phyloP scores from a whole-genome alignment of 2,888 invertebrate species.

The Sturmia bella region DNA sequence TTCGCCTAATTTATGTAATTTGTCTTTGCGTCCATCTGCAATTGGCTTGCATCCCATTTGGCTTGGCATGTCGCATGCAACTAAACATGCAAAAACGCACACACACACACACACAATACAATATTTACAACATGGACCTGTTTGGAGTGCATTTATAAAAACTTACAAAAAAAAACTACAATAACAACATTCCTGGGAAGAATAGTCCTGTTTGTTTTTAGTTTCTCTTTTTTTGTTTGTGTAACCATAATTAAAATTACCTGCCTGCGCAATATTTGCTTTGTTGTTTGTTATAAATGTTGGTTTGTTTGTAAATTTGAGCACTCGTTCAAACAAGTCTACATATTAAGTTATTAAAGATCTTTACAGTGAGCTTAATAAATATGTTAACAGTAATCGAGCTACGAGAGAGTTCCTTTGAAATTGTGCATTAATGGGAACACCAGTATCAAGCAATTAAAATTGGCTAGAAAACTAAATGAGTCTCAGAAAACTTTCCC shows the following conservation, averaged over 20 bases:
- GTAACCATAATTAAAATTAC: slow-evolving; percentile 70
- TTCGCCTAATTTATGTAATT: slow-evolving; percentile 71
- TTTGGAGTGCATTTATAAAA: slow-evolving; percentile 55
- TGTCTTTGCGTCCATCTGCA: slow-evolving; percentile 70
- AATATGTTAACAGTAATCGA: neutral
- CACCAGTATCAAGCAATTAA: no score
- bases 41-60: slow-evolving; percentile 69
- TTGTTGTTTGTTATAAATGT: slow-evolving; percentile 45
- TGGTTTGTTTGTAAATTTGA: slow-evolving; percentile 48
- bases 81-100: slow-evolving; percentile 30
- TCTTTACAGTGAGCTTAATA: slow-evolving; percentile 21
- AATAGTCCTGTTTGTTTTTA: slow-evolving; percentile 44
- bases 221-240: slow-evolving; percentile 20
- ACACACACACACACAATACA: slow-evolving; percentile 32
- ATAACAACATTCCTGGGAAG: slow-evolving; percentile 45
- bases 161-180: slow-evolving; percentile 30
- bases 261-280: slow-evolving; percentile 69
- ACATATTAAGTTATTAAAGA: slow-evolving; percentile 62
- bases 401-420: no score
- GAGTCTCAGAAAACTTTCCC: no score
- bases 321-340: slow-evolving; percentile 36
- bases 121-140: slow-evolving; percentile 60
- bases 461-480: no score
- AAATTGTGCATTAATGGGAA: no score
- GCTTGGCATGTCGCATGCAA: slow-evolving; percentile 69